Percentiles rank a stretch among this genome's conserved stretches.
phyloP scores from a whole-genome alignment of 2,888 invertebrate species.

The Polydesmus complanatus region DNA sequence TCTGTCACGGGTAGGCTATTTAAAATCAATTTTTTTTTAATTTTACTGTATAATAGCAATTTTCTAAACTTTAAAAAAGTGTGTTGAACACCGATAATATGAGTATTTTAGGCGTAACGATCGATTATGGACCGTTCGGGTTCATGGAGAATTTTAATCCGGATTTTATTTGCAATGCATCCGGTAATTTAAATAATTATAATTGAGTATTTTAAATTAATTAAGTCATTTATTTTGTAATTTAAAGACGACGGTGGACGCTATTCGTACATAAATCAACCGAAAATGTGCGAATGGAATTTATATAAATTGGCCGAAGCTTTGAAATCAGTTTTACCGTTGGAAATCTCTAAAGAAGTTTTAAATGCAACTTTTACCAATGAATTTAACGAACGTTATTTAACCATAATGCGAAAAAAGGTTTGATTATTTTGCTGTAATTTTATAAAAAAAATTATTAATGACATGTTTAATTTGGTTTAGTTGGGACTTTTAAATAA shows the following conservation, averaged over 20 bases:
- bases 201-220: not conserved
- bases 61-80: constrained; percentile 14
- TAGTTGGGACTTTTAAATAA: constrained; percentile 27
- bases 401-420: constrained; percentile 38
- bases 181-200: constrained; percentile 32
- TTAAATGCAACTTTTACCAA: constrained; percentile 29
- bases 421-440: constrained; percentile 19
- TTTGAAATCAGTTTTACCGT: constrained; percentile 37
- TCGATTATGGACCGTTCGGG: constrained; percentile 54
- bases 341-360: constrained; percentile 22
- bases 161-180: constrained; percentile 47
- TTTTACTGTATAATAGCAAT: not conserved
- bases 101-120: constrained; percentile 48
- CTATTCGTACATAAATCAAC: constrained; percentile 46
- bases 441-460: constrained; percentile 3
- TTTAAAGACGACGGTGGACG: constrained; percentile 41
- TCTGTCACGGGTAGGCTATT: constrained; percentile 43
- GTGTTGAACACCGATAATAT: constrained; percentile 47
- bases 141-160: constrained; percentile 50
- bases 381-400: constrained; percentile 29
- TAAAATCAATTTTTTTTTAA: not conserved
- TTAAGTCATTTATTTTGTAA: not conserved
- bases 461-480: not conserved
- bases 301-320: constrained; percentile 45
- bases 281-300: constrained; percentile 50